Conservation (phyloP, 2,113 vertebrate genomes). For the Chlamydotis undulata region DNA sequence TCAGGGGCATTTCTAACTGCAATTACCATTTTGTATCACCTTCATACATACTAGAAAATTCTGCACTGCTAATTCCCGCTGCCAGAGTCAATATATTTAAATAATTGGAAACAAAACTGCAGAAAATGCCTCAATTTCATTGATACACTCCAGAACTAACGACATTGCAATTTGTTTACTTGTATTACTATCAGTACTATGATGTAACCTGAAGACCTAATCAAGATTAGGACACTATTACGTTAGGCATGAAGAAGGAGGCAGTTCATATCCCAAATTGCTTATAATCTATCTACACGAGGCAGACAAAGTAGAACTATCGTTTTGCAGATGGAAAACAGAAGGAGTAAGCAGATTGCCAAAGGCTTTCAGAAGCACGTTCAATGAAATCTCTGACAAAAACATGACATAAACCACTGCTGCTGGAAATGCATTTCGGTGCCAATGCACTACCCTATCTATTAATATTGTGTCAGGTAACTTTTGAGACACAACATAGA, state of each 20-base stretch:
- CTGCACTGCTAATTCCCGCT: not conserved
- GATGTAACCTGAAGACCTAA: not conserved
- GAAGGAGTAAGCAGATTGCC: slow-evolving; percentile 55
- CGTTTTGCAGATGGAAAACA: slow-evolving; percentile 55
- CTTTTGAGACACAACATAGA: not conserved
- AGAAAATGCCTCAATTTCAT: not conserved
- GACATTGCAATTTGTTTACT: not conserved
- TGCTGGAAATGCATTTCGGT: not conserved
- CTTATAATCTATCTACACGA: not conserved
- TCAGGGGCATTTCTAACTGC: not conserved
- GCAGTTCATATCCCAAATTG: not conserved
- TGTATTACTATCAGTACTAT: not conserved
- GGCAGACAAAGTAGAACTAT: slow-evolving; percentile 12
- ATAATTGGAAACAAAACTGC: not conserved
- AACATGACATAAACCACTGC: slow-evolving; percentile 18
- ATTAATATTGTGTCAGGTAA: not conserved
- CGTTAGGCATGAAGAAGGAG: not conserved
- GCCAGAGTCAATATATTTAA: not conserved
- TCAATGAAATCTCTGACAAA: slow-evolving; percentile 49
- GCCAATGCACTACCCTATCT: not conserved
- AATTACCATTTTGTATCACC: not conserved
- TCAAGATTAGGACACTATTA: not conserved
- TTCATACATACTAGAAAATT: not conserved
- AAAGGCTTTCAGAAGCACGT: slow-evolving; percentile 42
- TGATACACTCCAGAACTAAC: not conserved